Evolutionary conservation across 2,888 invertebrate species (phyloP).

Genomic region (Hydrotaea cyrtoneurina): DNA sequence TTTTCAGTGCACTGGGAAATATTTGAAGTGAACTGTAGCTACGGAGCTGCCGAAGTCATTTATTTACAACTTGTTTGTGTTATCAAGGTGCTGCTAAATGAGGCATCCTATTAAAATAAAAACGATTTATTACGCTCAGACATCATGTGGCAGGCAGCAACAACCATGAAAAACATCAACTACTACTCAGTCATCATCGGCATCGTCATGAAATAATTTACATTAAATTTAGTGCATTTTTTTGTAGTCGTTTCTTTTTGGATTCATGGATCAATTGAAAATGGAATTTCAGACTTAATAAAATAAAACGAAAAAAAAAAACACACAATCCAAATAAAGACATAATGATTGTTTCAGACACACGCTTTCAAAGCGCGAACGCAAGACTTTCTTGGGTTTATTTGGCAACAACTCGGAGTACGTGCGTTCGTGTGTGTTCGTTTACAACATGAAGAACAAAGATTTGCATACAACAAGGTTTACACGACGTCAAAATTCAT

Average conservation of each 20-base stretch:
- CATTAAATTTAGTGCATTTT: no score
- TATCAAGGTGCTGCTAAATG: slow-evolving; percentile 32
- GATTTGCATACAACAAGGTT: slow-evolving; percentile 2
- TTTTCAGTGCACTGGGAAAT: slow-evolving; percentile 10
- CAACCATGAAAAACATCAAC: slow-evolving; percentile 45
- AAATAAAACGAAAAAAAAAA: not conserved
- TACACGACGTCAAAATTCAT: not conserved
- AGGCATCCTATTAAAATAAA: slow-evolving; percentile 7
- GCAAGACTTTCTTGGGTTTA: not conserved
- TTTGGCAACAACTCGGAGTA: slow-evolving; percentile 2
- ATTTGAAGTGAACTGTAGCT: not conserved
- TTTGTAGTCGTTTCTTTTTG: not conserved
- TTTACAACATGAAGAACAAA: not conserved
- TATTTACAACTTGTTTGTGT: slow-evolving; percentile 46
- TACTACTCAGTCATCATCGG: slow-evolving; percentile 2
- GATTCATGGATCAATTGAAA: slow-evolving; percentile 17
- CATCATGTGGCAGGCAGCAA: slow-evolving; percentile 5
- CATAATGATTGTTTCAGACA: not conserved
- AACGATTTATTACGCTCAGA: slow-evolving; percentile 45
- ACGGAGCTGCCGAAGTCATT: slow-evolving; percentile 36
- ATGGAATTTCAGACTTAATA: slow-evolving; percentile 24
- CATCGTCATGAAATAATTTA: not conserved
- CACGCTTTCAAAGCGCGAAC: not conserved
- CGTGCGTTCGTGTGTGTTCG: not conserved
- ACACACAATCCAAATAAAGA: slow-evolving; percentile 11